phyloP scores from a whole-genome alignment of 2,888 invertebrate genomes.

The Chesias legatella region DNA sequence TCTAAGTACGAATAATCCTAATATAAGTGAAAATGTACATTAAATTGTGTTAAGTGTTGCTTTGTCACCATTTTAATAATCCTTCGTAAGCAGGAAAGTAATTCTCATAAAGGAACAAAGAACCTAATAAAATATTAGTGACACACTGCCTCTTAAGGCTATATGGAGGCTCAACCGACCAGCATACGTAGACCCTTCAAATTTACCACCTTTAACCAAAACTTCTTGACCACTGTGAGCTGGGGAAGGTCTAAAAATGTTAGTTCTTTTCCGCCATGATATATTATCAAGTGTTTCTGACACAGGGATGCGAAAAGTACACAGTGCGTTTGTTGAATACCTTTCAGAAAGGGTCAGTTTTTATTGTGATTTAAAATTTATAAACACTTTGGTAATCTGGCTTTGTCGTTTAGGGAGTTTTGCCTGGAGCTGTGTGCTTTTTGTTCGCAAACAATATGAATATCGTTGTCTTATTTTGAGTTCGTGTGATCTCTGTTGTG shows the following conservation, averaged over 20 bases:
- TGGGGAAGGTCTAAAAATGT: constrained; percentile 21
- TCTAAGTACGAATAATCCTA: no score
- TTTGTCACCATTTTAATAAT: constrained; percentile 40
- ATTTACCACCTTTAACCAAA: not conserved
- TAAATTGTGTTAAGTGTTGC: constrained; percentile 17
- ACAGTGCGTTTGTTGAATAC: constrained; percentile 24
- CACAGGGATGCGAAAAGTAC: constrained; percentile 42
- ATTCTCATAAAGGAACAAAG: constrained; percentile 32
- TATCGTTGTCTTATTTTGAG: no score
- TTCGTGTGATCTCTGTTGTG: no score
- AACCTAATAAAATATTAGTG: constrained; percentile 47
- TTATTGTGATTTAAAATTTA: constrained; percentile 27
- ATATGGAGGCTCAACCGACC: constrained; percentile 26
- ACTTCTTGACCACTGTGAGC: not conserved
- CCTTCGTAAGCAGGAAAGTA: constrained; percentile 34
- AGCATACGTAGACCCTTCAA: constrained; percentile 23
- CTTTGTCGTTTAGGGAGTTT: constrained; percentile 6
- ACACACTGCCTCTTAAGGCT: constrained; percentile 39
- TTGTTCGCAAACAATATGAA: not conserved
- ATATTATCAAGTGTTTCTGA: constrained; percentile 56
- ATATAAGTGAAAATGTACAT: constrained; percentile 4
- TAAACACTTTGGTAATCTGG: constrained; percentile 9
- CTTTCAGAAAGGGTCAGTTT: constrained; percentile 17
- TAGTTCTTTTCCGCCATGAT: constrained; percentile 35
- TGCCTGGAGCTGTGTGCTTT: not conserved